Evolutionary conservation across 2,113 vertebrate species (phyloP).

Genomic region (Rhabdomys dilectus): DNA sequence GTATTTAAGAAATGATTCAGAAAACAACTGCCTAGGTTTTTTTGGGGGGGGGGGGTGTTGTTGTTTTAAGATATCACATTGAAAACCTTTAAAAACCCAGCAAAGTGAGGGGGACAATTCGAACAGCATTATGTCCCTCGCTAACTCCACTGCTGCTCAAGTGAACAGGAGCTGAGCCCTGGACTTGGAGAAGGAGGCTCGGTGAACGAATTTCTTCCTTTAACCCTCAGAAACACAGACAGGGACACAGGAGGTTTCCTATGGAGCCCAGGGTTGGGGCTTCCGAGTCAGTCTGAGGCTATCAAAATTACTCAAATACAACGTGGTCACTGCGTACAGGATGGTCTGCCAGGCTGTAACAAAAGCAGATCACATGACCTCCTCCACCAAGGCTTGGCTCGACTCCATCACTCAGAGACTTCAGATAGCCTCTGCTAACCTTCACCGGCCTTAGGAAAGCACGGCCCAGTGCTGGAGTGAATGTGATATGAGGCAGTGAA

Average conservation of each 20-base stretch:
- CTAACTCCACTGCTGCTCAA: neutral
- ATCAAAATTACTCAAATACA: constrained; percentile 29
- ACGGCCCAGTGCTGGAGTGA: neutral
- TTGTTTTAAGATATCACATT: neutral
- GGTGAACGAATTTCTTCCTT: constrained; percentile 37
- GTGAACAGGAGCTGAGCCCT: neutral
- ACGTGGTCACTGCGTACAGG: constrained; percentile 1
- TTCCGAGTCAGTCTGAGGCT: neutral
- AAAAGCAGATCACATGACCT: constrained; percentile 10
- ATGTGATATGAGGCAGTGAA: neutral
- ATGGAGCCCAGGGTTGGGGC: neutral
- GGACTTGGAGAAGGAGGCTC: neutral
- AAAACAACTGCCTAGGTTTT: neutral
- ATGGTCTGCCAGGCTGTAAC: neutral
- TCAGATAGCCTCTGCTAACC: neutral
- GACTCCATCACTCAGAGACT: constrained; percentile 20
- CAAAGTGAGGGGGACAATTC: neutral
- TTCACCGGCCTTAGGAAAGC: neutral
- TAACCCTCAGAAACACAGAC: neutral
- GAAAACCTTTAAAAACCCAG: neutral
- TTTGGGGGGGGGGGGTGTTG: neutral
- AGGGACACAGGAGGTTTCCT: neutral
- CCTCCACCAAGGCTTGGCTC: constrained; percentile 17
- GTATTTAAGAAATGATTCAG: neutral
- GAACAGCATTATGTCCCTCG: neutral